Evolutionary conservation across 1,140 invertebrate species (phyloP), one percentile per base, ranked within the genome.

Genomic region (Papilio machaon): DNA sequence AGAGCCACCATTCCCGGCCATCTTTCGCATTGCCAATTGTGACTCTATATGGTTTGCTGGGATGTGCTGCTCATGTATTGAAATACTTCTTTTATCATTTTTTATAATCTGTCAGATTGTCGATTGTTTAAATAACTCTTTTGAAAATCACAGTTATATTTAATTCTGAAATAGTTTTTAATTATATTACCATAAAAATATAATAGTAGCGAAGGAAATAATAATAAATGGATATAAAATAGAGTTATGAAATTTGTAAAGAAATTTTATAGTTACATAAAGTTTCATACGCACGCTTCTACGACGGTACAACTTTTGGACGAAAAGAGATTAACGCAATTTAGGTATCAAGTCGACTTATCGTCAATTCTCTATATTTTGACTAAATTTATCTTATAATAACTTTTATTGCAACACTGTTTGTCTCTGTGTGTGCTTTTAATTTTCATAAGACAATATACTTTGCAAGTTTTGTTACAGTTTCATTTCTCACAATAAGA

Each of bases 401-500:
- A 60, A 58, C 52, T 60, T 60, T 64, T 13, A 52, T 30, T 58
- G 17, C n/a, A 58, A n/a, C 54, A 58, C 7, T 43, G 38, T 43
- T 43, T 43, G 38, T 43, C 38, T 43, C 4, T 43, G n/a, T 30
- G 60, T 64, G 60, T 30, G 23, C 30, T n/a, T n/a, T 60, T 23
- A 8, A 9, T 23, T 23, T 60, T 58, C 7, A 2, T 5, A 35
- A 67, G 11, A 9, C 23, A 23, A 64, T 23, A 30, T 58, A 30
- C 60, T 30, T 30, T 6, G 23, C 2, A 64, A 64, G 52, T 58
- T 13, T 64, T 13, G 60, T 64, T 60, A 60, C 7, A 19, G 58
- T 60, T 76, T 76, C 70, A 75, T 79, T 82, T 78, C 78, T 82
- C 81, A 67, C 79, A 74, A 77, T 79, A 23, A 82, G 79, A 82